Evolutionary conservation across 2,113 vertebrate species (phyloP).

Genomic region (Embiotoca jacksoni): DNA sequence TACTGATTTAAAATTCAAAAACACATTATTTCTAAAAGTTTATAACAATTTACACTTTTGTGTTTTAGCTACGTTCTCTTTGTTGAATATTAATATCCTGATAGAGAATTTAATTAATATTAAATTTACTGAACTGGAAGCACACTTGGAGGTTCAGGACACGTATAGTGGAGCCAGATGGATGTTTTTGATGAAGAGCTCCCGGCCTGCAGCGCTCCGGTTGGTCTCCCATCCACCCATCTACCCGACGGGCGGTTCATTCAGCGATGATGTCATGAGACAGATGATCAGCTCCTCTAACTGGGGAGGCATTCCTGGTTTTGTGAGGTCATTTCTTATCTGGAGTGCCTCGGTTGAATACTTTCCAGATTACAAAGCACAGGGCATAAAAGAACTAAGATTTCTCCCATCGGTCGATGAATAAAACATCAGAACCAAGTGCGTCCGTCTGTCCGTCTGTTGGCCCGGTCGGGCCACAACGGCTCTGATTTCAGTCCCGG

Average conservation of each 20-base stretch:
- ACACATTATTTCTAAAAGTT: no score
- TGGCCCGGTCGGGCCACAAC: constrained; percentile 8
- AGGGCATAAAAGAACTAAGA: background rate
- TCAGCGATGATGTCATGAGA: constrained; percentile 2
- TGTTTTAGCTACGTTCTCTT: no score
- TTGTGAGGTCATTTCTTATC: constrained; percentile 5
- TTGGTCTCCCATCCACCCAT: background rate
- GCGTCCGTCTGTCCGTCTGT: constrained; percentile 17
- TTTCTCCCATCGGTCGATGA: constrained; percentile 17
- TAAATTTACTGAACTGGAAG: no score
- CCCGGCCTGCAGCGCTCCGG: background rate
- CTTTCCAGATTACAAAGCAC: constrained; percentile 17
- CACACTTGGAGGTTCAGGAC: background rate
- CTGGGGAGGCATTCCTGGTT: background rate
- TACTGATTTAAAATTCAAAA: no score
- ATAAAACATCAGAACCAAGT: constrained; percentile 42
- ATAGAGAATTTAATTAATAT: no score
- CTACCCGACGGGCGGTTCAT: background rate
- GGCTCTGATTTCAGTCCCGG: constrained; percentile 16
- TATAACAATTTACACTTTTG: no score
- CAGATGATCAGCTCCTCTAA: background rate
- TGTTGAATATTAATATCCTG: no score
- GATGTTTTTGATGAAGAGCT: background rate
- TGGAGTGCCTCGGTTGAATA: constrained; percentile 12
- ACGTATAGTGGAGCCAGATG: background rate